Evolutionary conservation across 1,140 invertebrate species (phyloP), one percentile per base, ranked within the genome.

Genomic region (Plectus sambesii): DNA sequence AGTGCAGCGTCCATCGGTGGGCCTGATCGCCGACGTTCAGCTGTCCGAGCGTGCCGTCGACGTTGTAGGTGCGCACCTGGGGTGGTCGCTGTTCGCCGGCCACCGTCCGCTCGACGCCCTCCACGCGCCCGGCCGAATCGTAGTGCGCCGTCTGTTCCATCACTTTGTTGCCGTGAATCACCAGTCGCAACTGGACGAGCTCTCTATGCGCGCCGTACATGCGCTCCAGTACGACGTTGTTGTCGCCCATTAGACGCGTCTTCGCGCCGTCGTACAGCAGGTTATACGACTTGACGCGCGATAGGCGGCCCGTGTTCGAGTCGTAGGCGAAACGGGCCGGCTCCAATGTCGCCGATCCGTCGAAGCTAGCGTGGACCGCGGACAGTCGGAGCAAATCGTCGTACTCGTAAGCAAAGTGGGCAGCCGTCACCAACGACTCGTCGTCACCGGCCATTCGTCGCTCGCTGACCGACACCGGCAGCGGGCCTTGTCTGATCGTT

Each of bases 1-100:
- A 42, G 41, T 42, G 41, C 15, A 42, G 41, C 26, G 26, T 42
- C 41, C 41, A 42, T 5, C 41, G 41, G 41, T 42, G 41, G 25
- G 26, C 41, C 25, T 42, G 25, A 15, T 42, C 41, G 8, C 20
- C 41, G 8, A 23, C 41, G 41, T 27, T 42, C 5, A 42, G 41
- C 20, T 42, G 41, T 5, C 25, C 41, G 5, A 42, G 20, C 36
- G 26, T 25, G 41, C 41, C 41, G 41, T 42, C 36, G 8, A 42
- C 36, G 41, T 42, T 42, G 41, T 42, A 42, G 41, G 41, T 42
- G 5, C 41, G 41, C 6, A 25, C 25, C 17, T 42, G 25, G 15
- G 36, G 20, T 4, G 41, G 41, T 29, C 41, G 6, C 20, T 42
- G 26, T 5, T 27, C 20, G 8, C 41, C 41, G 20, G 41, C 8